Percentiles rank a stretch among this genome's conserved stretches.
Conservation (phyloP, 1,140 invertebrate genomes). For the Zaprionus nigranus region DNA sequence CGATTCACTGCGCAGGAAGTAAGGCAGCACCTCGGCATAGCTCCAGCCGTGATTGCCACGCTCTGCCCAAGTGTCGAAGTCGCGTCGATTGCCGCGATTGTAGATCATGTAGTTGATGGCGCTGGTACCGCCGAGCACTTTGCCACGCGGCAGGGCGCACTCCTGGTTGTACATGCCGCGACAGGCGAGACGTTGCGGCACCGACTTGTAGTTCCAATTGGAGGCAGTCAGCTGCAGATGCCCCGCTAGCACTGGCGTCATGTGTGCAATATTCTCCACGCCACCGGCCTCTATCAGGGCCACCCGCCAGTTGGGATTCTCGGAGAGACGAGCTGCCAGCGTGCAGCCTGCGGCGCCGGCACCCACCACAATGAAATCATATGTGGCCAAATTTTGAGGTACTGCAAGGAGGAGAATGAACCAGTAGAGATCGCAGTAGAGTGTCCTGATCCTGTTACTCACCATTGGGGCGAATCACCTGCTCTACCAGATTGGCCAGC, state of each 20-base stretch:
- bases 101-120: constrained; percentile 96
- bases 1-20: constrained; percentile 87
- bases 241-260: constrained; percentile 88
- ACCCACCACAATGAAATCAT: constrained; percentile 95
- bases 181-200: constrained; percentile 87
- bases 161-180: constrained; percentile 85
- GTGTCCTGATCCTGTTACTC: background rate
- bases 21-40: constrained; percentile 89
- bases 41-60: constrained; percentile 90
- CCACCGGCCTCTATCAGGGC: constrained; percentile 87
- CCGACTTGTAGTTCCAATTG: constrained; percentile 91
- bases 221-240: constrained; percentile 86
- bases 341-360: constrained; percentile 93
- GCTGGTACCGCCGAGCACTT: constrained; percentile 90
- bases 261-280: constrained; percentile 88
- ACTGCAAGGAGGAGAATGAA: constrained; percentile 36
- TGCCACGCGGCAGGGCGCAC: constrained; percentile 87
- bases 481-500: constrained; percentile 59
- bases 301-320: constrained; percentile 86
- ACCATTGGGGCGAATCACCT: constrained; percentile 58
- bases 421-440: background rate
- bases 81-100: constrained; percentile 90
- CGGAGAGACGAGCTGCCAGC: constrained; percentile 90
- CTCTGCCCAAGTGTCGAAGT: constrained; percentile 91
- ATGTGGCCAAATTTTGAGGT: constrained; percentile 79